Evolutionary conservation across 2,888 invertebrate genomes (phyloP), one percentile per base, ranked within the genome.

Genomic region (Xylophagus ater): DNA sequence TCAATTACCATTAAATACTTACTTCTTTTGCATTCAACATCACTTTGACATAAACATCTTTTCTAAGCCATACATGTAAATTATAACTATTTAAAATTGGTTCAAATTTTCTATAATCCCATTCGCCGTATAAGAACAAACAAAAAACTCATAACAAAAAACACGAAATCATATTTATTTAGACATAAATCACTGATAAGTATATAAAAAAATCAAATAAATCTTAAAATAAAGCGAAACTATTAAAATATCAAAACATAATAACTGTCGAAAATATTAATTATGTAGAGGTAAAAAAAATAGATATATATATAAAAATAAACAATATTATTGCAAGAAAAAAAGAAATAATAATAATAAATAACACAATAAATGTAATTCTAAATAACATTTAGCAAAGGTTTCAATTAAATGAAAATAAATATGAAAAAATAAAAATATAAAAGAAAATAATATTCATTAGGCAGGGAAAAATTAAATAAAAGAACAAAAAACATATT

Each of bases 371-470:
- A 41, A 32, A 41, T 29, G 18, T 41, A 41, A 41, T 41, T 41
- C 41, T 40, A 37, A 43, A 43, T 36, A 46, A 36, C 17, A 40
- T 42, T 40, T 40, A 42, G 40, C 39, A 45, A 43, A 42, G 45
- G 45, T 45, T 45, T 45, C 45, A 45, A 32, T 34, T 35, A 36
- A 43, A 34, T 17, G 28, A 28, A 34, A 44, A 40, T 31, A 33
- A 32, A 12, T 25, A 34, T 29, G 33, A 34, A 38, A 34, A 38
- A 40, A 26, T 19, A 29, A 42, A 37, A n/a, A n/a, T n/a, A n/a
- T n/a, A n/a, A n/a, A n/a, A n/a, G n/a, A n/a, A n/a, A n/a, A n/a
- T n/a, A n/a, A n/a, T n/a, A n/a, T n/a, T n/a, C n/a, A n/a, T n/a
- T n/a, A n/a, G n/a, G n/a, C n/a, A n/a, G n/a, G n/a, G n/a, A n/a